Evolutionary conservation across 1,140 invertebrate species (phyloP).

Genomic region (Hylaeus volcanicus): DNA sequence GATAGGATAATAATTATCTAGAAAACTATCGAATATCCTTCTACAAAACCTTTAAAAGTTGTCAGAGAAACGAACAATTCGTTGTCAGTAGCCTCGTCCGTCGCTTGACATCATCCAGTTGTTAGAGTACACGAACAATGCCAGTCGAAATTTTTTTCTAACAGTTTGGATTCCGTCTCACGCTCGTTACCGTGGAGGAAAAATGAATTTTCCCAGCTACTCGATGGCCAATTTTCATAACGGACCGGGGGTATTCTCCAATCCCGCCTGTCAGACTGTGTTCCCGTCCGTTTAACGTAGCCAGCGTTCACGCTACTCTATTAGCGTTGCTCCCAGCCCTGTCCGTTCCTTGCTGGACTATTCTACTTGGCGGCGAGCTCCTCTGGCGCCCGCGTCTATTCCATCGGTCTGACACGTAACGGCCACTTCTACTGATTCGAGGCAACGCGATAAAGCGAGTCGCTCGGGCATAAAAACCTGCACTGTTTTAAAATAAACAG

Average conservation of each 20-base stretch:
- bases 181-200: background rate
- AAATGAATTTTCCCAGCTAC: background rate
- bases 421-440: background rate
- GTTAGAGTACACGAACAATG: background rate
- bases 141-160: background rate
- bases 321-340: background rate
- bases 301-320: background rate
- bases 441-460: background rate
- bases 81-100: background rate
- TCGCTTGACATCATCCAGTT: background rate
- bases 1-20: too few relatives aligned
- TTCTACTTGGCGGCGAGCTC: background rate
- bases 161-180: background rate
- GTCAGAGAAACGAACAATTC: too few relatives aligned
- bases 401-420: slow-evolving; percentile 14
- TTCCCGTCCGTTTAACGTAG: background rate
- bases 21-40: too few relatives aligned
- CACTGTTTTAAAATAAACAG: too few relatives aligned
- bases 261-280: background rate
- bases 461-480: too few relatives aligned
- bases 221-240: background rate
- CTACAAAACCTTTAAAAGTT: too few relatives aligned
- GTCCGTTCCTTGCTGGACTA: background rate
- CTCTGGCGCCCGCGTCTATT: background rate
- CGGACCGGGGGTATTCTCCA: background rate